These are phyloP conservation scores for Rostratula benghalensis DNA, from an alignment of 2,113 vertebrate genomes.

Conservation along the genomic window DNA sequence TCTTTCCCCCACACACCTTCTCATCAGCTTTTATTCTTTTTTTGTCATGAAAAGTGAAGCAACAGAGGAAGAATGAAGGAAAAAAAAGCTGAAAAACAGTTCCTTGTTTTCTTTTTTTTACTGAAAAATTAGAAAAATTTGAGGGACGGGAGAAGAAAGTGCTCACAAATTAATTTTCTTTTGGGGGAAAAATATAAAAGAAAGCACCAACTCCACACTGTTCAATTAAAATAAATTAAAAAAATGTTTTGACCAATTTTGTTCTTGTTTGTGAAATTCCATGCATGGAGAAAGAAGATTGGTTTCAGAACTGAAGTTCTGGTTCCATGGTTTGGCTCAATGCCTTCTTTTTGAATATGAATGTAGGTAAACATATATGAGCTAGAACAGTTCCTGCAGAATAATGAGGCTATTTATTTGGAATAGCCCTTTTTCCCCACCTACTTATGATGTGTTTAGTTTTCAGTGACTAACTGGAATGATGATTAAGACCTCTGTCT, in stretches of 20 bases:
- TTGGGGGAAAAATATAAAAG: slow-evolving; percentile 12
- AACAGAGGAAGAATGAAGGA: not conserved
- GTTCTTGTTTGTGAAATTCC: slow-evolving; percentile 8
- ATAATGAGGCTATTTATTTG: slow-evolving; percentile 36
- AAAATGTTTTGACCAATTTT: not conserved
- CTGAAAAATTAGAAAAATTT: slow-evolving; percentile 4
- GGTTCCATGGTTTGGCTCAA: not conserved
- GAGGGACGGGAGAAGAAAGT: not conserved
- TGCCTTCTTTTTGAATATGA: not conserved
- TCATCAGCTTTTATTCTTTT: not conserved
- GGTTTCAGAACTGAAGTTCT: slow-evolving; percentile 13
- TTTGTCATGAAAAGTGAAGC: not conserved
- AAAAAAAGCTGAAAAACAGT: not conserved
- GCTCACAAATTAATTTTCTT: not conserved
- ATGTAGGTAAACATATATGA: not conserved
- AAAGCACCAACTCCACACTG: not conserved
- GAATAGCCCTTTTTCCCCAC: not conserved
- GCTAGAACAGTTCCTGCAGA: not conserved
- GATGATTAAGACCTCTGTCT: slow-evolving; percentile 50
- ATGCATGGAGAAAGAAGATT: not conserved
- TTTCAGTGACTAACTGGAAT: slow-evolving; percentile 43
- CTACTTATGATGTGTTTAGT: slow-evolving; percentile 22
- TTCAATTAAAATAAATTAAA: not conserved
- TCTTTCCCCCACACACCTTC: not conserved
- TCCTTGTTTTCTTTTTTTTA: not conserved